phyloP scores from a whole-genome alignment of 2,113 vertebrate genomes.

The Semicossyphus pulcher region DNA sequence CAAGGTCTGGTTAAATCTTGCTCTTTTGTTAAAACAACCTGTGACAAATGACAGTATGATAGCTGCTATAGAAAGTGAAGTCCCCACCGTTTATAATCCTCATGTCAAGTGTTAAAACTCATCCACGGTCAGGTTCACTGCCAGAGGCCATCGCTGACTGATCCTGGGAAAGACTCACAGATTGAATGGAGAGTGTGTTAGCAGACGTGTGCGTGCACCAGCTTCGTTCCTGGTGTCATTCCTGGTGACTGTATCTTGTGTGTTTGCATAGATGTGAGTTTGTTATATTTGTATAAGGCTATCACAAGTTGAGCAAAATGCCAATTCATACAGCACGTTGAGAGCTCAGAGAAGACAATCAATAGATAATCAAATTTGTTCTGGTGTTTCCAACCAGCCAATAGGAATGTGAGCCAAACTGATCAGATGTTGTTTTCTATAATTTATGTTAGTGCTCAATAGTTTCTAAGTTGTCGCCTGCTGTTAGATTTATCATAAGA shows the following conservation, averaged over 20 bases:
- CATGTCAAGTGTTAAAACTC: slow-evolving; percentile 51
- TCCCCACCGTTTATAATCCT: slow-evolving; percentile 40
- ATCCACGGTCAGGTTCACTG: slow-evolving; percentile 52
- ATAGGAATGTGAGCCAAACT: neutral
- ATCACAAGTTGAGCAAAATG: slow-evolving; percentile 5
- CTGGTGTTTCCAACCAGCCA: neutral
- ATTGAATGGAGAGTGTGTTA: slow-evolving; percentile 7
- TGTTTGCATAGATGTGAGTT: slow-evolving; percentile 40
- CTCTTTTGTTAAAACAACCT: slow-evolving; percentile 36
- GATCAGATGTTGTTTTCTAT: no score
- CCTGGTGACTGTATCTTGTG: neutral
- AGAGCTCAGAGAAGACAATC: neutral
- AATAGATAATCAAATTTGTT: neutral
- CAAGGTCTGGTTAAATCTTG: slow-evolving; percentile 20
- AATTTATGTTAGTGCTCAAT: no score
- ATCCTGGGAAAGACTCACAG: slow-evolving; percentile 39
- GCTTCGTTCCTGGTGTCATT: neutral
- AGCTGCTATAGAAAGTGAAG: slow-evolving; percentile 49
- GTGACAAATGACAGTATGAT: slow-evolving; percentile 54
- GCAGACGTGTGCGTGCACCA: neutral
- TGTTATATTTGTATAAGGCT: slow-evolving; percentile 3
- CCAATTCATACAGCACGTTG: neutral
- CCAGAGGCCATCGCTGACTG: slow-evolving; percentile 47
- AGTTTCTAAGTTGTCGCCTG: no score
- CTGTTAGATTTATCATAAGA: no score